A percentile compares a stretch with the other conserved stretches of the same genome.
These are phyloP conservation scores for Pampus argenteus DNA, from an alignment of 2,797 vertebrate genomes.

Conservation along the genomic window DNA sequence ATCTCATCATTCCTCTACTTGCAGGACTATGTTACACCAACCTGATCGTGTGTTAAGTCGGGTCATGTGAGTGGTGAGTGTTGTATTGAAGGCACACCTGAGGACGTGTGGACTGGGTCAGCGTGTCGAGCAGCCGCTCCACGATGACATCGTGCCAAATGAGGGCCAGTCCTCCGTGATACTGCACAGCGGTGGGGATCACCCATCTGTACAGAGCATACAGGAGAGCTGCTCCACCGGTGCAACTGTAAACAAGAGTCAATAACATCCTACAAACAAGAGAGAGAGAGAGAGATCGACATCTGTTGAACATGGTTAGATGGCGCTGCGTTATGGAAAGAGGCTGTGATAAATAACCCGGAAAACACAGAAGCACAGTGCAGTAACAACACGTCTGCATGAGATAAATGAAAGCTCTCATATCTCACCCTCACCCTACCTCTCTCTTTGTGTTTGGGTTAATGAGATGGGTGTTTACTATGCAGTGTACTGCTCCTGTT, in stretches of 20 bases:
- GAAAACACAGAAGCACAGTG: not conserved
- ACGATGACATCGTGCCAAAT: conserved; percentile 81
- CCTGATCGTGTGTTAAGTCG: not conserved
- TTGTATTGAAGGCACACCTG: conserved; percentile 71
- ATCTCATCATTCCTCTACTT: not conserved
- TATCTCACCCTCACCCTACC: conserved; percentile 31
- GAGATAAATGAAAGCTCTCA: conserved; percentile 59
- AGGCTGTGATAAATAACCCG: conserved; percentile 10
- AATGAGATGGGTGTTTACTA: conserved; percentile 86
- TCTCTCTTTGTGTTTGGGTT: conserved; percentile 66
- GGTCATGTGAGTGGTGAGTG: not conserved
- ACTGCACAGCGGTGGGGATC: conserved; percentile 74
- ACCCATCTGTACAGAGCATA: conserved; percentile 78
- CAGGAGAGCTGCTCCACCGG: conserved; percentile 63
- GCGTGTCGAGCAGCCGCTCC: conserved; percentile 71
- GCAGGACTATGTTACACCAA: not conserved
- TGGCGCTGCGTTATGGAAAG: not conserved
- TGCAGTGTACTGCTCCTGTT: conserved; percentile 57
- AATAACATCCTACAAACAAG: conserved; percentile 75
- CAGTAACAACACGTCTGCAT: conserved; percentile 43
- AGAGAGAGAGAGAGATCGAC: conserved; percentile 4
- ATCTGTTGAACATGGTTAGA: not conserved
- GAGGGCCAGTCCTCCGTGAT: conserved; percentile 75
- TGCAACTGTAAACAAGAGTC: conserved; percentile 61
- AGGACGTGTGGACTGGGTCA: conserved; percentile 80